Evolutionary conservation across 2,888 invertebrate species (phyloP), one percentile per base, ranked within the genome.

Genomic region (Operophtera brumata): DNA sequence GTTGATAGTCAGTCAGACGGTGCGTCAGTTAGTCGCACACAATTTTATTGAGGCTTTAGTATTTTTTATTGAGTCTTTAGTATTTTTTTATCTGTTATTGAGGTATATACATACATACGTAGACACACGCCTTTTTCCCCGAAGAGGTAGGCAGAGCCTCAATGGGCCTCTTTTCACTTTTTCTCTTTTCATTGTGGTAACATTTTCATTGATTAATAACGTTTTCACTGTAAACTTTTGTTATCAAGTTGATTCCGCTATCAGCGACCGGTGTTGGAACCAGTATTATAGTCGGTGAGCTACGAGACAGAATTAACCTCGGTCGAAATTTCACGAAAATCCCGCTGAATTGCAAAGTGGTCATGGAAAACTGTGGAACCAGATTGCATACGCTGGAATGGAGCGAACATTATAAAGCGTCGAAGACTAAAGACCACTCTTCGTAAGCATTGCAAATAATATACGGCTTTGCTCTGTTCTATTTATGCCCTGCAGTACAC

Each of bases 261-360:
- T 84, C 83, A 25, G 93, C 92, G 0, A 90, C 88, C 57, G 95
- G 94, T 10, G 79, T 91, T 39, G 95, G 95, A 2, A 92, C 93
- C 0, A 93, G 93, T 58, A 92, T 95, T 57, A 67, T 92, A 20
- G 91, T 93, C 10, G 91, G 93, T 40, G 94, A 94, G 0, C 75
- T 84, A 0, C 83, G 94, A 46, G 90, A 92, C 36, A 92, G 91
- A 14, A 81, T 93, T 44, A 78, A 92, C 57, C 88, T 94, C 40
- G 94, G 94, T 3, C 85, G 91, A 3, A 88, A 93, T 69, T 93
- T 94, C 67, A 93, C 94, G 63, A 92, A 90, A 71, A 81, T 86
- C 51, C 80, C 80, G 0, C 71, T 91, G 44, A 71, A 74, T 43
- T 68, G 74, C 56, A 80, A 82, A 60, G 83, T 93, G 11, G 70